These are phyloP conservation scores for Pachyseris speciosa DNA, from an alignment of 64 coral and sea anemone genomes.

Conservation along the genomic window DNA sequence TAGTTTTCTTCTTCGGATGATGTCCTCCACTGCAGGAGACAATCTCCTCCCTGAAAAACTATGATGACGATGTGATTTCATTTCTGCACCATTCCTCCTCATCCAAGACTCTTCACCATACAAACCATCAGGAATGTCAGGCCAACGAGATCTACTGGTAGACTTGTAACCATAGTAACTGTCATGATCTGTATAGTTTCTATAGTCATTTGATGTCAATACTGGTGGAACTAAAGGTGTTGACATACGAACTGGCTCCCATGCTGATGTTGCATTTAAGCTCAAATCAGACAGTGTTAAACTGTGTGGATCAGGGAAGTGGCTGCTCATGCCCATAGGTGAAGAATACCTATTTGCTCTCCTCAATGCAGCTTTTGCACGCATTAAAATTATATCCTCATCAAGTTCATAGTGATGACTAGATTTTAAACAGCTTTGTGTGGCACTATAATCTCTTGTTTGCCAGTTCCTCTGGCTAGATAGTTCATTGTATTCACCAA, in stretches of 20 bases:
- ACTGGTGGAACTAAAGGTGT: slow-evolving; percentile 22
- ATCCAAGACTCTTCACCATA: not conserved
- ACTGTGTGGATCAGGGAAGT: slow-evolving; percentile 6
- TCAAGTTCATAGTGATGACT: slow-evolving; percentile 31
- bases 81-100: not conserved
- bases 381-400: slow-evolving; percentile 50
- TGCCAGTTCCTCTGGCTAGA: not conserved
- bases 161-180: slow-evolving; percentile 5
- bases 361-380: slow-evolving; percentile 47
- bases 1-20: not conserved
- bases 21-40: slow-evolving; percentile 14
- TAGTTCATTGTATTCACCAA: not conserved
- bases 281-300: slow-evolving; percentile 53
- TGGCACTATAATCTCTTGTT: not conserved
- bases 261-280: slow-evolving; percentile 14
- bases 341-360: slow-evolving; percentile 41
- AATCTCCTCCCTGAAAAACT: not conserved
- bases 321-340: not conserved
- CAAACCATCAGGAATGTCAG: not conserved
- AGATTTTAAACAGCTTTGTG: not conserved
- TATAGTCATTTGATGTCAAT: not conserved
- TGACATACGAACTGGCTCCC: slow-evolving; percentile 67
- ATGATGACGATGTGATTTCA: not conserved
- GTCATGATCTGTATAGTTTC: slow-evolving; percentile 19
- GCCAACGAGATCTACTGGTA: not conserved